Percentiles rank a stretch among this genome's conserved stretches.
phyloP scores from a whole-genome alignment of 2,113 vertebrate species.

The Osmerus mordax region DNA sequence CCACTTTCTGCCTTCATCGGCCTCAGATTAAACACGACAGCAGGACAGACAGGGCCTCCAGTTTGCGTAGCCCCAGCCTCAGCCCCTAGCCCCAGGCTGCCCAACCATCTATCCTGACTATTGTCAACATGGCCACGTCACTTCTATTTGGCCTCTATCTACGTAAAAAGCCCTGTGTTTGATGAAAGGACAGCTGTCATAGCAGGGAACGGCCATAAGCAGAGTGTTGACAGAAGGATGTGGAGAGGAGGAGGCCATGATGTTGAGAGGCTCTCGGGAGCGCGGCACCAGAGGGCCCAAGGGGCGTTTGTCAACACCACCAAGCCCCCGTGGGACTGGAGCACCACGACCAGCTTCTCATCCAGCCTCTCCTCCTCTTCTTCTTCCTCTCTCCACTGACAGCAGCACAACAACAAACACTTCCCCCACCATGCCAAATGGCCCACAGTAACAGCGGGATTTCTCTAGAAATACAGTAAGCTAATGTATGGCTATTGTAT shows the following conservation, averaged over 20 bases:
- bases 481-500: not conserved
- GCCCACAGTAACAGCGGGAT: slow-evolving; percentile 21
- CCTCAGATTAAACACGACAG: not conserved
- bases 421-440: slow-evolving; percentile 37
- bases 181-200: slow-evolving; percentile 65
- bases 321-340: slow-evolving; percentile 48
- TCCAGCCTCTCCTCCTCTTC: slow-evolving; percentile 35
- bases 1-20: not conserved
- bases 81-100: slow-evolving; percentile 19
- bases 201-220: slow-evolving; percentile 52
- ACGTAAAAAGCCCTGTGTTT: slow-evolving; percentile 44
- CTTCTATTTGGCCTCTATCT: slow-evolving; percentile 41
- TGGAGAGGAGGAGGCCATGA: slow-evolving; percentile 50
- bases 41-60: slow-evolving; percentile 3
- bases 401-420: slow-evolving; percentile 2
- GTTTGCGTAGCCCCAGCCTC: slow-evolving; percentile 19
- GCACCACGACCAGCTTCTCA: slow-evolving; percentile 50
- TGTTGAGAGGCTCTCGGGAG: slow-evolving; percentile 56
- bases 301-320: slow-evolving; percentile 62
- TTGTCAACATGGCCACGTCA: slow-evolving; percentile 44
- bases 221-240: slow-evolving; percentile 59
- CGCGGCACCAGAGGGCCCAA: slow-evolving; percentile 43
- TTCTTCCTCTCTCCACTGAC: not conserved
- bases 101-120: slow-evolving; percentile 45
- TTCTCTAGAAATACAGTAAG: not conserved